phyloP scores from a whole-genome alignment of 30 jellyfish, hydroid and myxozoan species.

The Sanderia malayensis region DNA sequence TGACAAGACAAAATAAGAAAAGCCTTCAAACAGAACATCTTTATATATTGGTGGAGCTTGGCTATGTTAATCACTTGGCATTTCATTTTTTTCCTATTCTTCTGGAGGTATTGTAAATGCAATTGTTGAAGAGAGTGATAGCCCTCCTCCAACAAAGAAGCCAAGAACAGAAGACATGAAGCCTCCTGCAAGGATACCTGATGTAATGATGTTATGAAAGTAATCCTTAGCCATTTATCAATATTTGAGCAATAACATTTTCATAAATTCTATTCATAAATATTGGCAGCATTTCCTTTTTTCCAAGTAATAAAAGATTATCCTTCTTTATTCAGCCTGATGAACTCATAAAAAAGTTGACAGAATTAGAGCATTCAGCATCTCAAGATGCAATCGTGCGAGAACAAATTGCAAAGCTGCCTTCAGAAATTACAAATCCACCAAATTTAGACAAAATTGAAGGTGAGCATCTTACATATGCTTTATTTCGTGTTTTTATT shows the following conservation, averaged over 20 bases:
- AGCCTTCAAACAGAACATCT: too few relatives aligned
- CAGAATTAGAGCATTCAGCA: slow-evolving; percentile 84
- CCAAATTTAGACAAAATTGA: slow-evolving; percentile 72
- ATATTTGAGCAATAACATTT: too few relatives aligned
- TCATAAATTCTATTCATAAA: not conserved
- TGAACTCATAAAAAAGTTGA: slow-evolving; percentile 73
- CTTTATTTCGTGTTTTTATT: too few relatives aligned
- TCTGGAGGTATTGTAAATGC: slow-evolving; percentile 28
- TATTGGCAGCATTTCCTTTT: too few relatives aligned
- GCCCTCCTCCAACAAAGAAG: slow-evolving; percentile 64
- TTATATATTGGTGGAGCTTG: too few relatives aligned
- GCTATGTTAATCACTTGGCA: too few relatives aligned
- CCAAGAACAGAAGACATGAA: slow-evolving; percentile 55
- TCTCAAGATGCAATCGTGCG: slow-evolving; percentile 96
- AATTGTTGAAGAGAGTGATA: slow-evolving; percentile 44
- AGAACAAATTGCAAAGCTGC: slow-evolving; percentile 84
- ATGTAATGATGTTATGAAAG: too few relatives aligned
- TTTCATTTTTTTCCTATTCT: too few relatives aligned
- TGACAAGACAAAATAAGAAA: too few relatives aligned
- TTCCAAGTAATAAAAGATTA: too few relatives aligned
- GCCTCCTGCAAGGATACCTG: slow-evolving; percentile 58
- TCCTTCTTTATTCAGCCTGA: slow-evolving; percentile 69
- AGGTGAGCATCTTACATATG: slow-evolving; percentile 31
- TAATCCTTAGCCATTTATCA: too few relatives aligned
- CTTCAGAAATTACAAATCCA: slow-evolving; percentile 85